Base-by-base conservation (phyloP, 2,888 invertebrate genomes). In the Pemphredon lugubris region DNA sequence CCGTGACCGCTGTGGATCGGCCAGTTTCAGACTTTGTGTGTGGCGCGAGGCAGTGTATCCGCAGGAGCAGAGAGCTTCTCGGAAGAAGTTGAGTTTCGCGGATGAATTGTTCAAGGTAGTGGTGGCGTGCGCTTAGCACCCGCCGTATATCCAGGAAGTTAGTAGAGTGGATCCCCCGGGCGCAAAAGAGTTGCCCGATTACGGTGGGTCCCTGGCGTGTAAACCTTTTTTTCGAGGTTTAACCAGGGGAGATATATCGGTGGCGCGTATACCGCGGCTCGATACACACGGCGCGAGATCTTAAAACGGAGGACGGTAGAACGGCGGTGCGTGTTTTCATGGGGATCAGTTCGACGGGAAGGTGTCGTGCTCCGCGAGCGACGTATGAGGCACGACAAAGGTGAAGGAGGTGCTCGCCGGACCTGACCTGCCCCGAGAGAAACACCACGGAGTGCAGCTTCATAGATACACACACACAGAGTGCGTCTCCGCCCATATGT, bases 401-500 rank as follows among this genome's bases (percentile, higher is more conserved):
- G 78, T 82, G 80, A 83, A 79, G 77, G 74, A 61, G 53, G 63
- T 59, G 42, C 53, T 58, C 42, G 45, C 65, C 70, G 66, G 67
- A 75, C 75, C 67, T 75, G 75, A 75, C 75, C 75, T 75, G 81
- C 74, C 77, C n/a, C 81, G 74, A 74, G 64, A 61, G 57, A 64
- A 71, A 65, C 65, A 78, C 45, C 55, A 58, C 57, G 51, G 40
- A 53, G 53, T 57, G 23, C 69, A 67, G 53, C 72, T 53, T 50
- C 60, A 65, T 53, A 42, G 45, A 57, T 55, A 68, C 55, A 61
- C 45, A 63, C 60, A 66, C 44, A 72, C 69, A 64, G 42, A 71
- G 80, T 79, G 77, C 82, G 80, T 81, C 77, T 82, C 80, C 85
- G 86, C 85, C 84, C 83, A 85, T 87, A 85, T 86, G 84, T 81